Evolutionary conservation across 2,888 invertebrate genomes (phyloP).

Genomic region (Tetragonula carbonaria): DNA sequence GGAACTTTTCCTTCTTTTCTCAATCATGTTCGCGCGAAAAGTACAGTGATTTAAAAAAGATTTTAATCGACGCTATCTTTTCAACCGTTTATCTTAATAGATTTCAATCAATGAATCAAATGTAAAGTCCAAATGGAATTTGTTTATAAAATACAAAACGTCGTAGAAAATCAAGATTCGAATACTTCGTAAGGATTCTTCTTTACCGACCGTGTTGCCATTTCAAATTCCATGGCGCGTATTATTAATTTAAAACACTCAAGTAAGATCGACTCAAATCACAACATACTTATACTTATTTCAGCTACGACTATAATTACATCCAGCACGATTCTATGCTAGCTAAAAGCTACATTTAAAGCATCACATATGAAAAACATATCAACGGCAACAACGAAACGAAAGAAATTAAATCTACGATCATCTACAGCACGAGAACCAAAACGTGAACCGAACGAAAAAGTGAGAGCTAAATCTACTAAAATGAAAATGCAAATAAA

Average conservation of each 20-base stretch:
- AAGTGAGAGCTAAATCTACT: background rate
- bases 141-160: no score
- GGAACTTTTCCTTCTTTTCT: background rate
- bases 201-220: slow-evolving; percentile 30
- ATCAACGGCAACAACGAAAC: background rate
- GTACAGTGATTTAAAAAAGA: background rate
- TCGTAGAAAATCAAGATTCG: background rate
- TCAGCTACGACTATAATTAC: background rate
- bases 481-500: background rate
- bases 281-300: background rate
- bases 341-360: background rate
- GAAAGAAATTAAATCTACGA: background rate
- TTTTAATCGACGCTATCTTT: background rate
- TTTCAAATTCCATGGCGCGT: slow-evolving; percentile 19
- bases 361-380: background rate
- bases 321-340: background rate
- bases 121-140: background rate
- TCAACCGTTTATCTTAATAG: no score
- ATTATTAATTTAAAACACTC: background rate
- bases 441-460: background rate
- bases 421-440: background rate
- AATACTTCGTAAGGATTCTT: background rate
- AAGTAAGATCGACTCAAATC: background rate
- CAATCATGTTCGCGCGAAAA: no score
- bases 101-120: background rate